Conservation (phyloP, 2,888 invertebrate genomes). For the Kuschelorhynchus macadamiae region DNA sequence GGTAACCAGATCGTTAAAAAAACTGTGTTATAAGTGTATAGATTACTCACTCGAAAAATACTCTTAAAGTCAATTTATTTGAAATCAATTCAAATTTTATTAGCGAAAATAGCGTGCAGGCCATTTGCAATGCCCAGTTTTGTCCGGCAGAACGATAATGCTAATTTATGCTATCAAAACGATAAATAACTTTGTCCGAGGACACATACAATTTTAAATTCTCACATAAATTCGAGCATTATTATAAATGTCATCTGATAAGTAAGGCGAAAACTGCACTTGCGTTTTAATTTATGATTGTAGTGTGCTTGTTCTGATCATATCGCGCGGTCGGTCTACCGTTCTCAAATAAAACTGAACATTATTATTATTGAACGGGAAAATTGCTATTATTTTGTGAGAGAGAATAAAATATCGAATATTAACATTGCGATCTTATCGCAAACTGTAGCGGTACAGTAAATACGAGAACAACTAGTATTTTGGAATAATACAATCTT, state of each 20-base stretch:
- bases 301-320: slow-evolving; percentile 24
- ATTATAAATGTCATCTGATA: slow-evolving; percentile 51
- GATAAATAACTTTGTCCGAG: slow-evolving; percentile 30
- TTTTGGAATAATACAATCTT: too few relatives aligned
- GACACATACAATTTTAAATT: slow-evolving; percentile 46
- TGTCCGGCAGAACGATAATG: slow-evolving; percentile 7
- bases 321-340: slow-evolving; percentile 10
- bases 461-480: too few relatives aligned
- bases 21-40: background rate
- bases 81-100: background rate
- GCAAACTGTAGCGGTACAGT: too few relatives aligned
- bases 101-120: background rate
- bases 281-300: slow-evolving; percentile 46
- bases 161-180: slow-evolving; percentile 27
- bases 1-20: too few relatives aligned
- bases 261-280: slow-evolving; percentile 43
- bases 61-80: background rate
- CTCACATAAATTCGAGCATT: slow-evolving; percentile 48
- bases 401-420: background rate
- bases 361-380: slow-evolving; percentile 8
- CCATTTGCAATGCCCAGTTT: background rate
- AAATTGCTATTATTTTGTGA: slow-evolving; percentile 9
- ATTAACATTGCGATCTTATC: too few relatives aligned
- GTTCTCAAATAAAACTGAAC: slow-evolving; percentile 9
- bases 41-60: too few relatives aligned